These are phyloP conservation scores for Branchinecta sandiegonensis DNA, from an alignment of 2,888 invertebrate genomes.

Conservation along the genomic window DNA sequence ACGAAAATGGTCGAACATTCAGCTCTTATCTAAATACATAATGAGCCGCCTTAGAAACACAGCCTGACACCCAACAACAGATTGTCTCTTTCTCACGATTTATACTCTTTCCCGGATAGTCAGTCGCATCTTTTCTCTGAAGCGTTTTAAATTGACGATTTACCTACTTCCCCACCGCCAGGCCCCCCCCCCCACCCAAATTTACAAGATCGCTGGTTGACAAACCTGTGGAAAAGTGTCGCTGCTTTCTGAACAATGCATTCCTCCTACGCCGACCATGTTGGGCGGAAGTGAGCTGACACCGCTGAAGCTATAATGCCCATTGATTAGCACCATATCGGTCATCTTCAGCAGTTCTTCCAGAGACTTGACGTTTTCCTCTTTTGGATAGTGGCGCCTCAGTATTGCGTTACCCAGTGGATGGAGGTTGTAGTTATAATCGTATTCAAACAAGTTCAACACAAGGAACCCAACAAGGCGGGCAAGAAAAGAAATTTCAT, in stretches of 20 bases:
- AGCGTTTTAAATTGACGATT: too few species aligned
- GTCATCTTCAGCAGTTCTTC: not conserved
- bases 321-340: not conserved
- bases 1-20: too few species aligned
- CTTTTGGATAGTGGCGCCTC: not conserved
- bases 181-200: too few species aligned
- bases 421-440: not conserved
- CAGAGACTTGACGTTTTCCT: not conserved
- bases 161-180: too few species aligned
- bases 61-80: too few species aligned
- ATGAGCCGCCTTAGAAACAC: too few species aligned
- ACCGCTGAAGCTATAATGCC: constrained; percentile 5
- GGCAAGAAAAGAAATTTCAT: not conserved
- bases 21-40: too few species aligned
- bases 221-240: not conserved
- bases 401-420: not conserved
- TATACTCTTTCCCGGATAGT: too few species aligned
- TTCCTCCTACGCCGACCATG: not conserved
- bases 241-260: not conserved
- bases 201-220: too few species aligned
- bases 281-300: not conserved
- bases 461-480: not conserved
- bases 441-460: not conserved
- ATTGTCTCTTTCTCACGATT: too few species aligned
- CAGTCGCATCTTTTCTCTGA: too few species aligned